Percentiles rank a stretch among this genome's conserved stretches.
phyloP scores from a whole-genome alignment of 1,140 invertebrate genomes.

The Drosophila nigrodunni region DNA sequence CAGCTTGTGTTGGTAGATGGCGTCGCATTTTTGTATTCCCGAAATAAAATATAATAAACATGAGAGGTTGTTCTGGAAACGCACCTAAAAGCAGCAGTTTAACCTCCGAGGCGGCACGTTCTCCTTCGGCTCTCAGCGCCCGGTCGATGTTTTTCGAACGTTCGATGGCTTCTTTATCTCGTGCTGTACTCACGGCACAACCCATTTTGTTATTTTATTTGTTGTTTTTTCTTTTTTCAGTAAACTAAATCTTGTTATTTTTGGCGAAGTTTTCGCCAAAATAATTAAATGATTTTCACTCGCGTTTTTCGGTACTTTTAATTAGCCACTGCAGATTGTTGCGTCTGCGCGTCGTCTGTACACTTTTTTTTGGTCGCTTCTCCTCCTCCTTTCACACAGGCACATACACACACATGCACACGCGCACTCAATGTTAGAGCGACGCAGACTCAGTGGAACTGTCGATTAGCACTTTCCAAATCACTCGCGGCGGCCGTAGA shows the following conservation, averaged over 20 bases:
- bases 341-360: slow-evolving; percentile 82
- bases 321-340: slow-evolving; percentile 57
- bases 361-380: slow-evolving; percentile 68
- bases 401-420: slow-evolving; percentile 51
- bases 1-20: slow-evolving; percentile 18
- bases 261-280: slow-evolving; percentile 41
- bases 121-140: slow-evolving; percentile 92
- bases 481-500: slow-evolving; percentile 22
- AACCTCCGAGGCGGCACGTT: slow-evolving; percentile 93
- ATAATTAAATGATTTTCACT: slow-evolving; percentile 60
- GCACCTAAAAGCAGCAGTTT: slow-evolving; percentile 94
- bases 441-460: slow-evolving; percentile 35
- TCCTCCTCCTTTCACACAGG: slow-evolving; percentile 59
- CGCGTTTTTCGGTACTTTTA: slow-evolving; percentile 57
- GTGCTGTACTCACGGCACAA: slow-evolving; percentile 91
- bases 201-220: slow-evolving; percentile 88
- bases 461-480: slow-evolving; percentile 27
- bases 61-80: slow-evolving; percentile 50
- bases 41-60: not conserved
- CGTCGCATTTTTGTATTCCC: slow-evolving; percentile 15
- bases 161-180: slow-evolving; percentile 92
- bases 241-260: slow-evolving; percentile 39
- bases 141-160: slow-evolving; percentile 96
- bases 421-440: slow-evolving; percentile 32
- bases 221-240: slow-evolving; percentile 28